phyloP scores from a whole-genome alignment of 2,113 vertebrate species.

The Myotis brandtii region DNA sequence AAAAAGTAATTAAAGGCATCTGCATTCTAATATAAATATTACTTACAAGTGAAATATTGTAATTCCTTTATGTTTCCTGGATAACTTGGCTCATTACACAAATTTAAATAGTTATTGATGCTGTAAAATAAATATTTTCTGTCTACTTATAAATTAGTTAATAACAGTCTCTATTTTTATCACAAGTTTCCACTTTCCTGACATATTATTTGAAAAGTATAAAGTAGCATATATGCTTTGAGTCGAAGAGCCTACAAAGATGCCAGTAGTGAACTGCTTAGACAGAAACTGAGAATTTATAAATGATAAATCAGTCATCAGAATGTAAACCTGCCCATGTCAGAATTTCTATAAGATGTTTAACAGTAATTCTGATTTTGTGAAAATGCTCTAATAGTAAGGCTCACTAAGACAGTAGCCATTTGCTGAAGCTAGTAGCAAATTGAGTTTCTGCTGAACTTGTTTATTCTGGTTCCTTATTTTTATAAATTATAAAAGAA shows the following conservation, averaged over 20 bases:
- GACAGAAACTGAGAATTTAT: slow-evolving; percentile 20
- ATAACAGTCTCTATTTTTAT: slow-evolving; percentile 65
- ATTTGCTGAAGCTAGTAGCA: not conserved
- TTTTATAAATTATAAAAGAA: slow-evolving; percentile 15
- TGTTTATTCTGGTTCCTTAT: slow-evolving; percentile 12
- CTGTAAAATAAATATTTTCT: slow-evolving; percentile 64
- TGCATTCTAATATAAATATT: slow-evolving; percentile 77
- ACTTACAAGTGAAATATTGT: slow-evolving; percentile 80
- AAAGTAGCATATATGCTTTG: slow-evolving; percentile 43
- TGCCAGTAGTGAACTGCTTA: not conserved
- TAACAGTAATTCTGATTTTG: slow-evolving; percentile 16
- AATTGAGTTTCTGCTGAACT: not conserved
- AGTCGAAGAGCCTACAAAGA: not conserved
- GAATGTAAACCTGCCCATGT: slow-evolving; percentile 3
- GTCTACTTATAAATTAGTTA: slow-evolving; percentile 69
- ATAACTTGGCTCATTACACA: slow-evolving; percentile 81
- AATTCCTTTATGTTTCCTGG: slow-evolving; percentile 75
- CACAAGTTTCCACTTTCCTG: slow-evolving; percentile 53
- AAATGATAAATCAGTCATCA: not conserved
- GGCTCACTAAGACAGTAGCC: not conserved
- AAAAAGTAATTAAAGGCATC: slow-evolving; percentile 79
- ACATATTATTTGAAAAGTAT: slow-evolving; percentile 38
- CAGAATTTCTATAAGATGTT: slow-evolving; percentile 36
- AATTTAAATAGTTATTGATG: slow-evolving; percentile 76
- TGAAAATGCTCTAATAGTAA: not conserved